These are phyloP conservation scores for Microplitis manilae DNA, from an alignment of 2,888 invertebrate species.

Conservation along the genomic window DNA sequence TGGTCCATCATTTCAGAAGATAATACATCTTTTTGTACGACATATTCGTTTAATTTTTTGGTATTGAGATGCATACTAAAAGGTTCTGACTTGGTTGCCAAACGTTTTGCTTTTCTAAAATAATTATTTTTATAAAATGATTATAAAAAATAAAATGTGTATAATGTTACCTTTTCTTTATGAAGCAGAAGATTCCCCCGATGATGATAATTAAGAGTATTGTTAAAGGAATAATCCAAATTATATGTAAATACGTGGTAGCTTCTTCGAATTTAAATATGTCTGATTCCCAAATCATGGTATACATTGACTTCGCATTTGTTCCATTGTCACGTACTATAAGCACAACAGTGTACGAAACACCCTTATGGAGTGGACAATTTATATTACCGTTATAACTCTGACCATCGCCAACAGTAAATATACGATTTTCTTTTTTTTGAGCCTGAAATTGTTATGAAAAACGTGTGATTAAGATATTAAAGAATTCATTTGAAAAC, in stretches of 20 bases:
- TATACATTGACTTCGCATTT: slow-evolving; percentile 27
- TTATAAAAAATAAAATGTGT: background rate
- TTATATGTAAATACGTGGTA: slow-evolving; percentile 30
- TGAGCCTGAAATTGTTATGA: slow-evolving; percentile 36
- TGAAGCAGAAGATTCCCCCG: slow-evolving; percentile 4
- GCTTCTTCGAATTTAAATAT: slow-evolving; percentile 44
- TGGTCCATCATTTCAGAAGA: background rate
- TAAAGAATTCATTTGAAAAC: slow-evolving; percentile 12
- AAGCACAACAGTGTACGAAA: slow-evolving; percentile 34
- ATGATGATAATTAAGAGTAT: slow-evolving; percentile 36
- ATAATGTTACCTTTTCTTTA: background rate
- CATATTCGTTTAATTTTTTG: background rate
- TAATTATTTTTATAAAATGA: too few species aligned
- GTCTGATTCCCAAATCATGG: slow-evolving; percentile 39
- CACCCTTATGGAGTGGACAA: slow-evolving; percentile 44
- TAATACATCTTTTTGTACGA: background rate
- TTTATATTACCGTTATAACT: slow-evolving; percentile 44
- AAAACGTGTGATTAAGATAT: background rate
- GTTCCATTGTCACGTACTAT: slow-evolving; percentile 47
- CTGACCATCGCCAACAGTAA: slow-evolving; percentile 53
- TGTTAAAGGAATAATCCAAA: slow-evolving; percentile 49
- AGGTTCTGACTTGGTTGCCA: background rate
- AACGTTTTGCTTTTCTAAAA: too few species aligned
- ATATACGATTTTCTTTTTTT: slow-evolving; percentile 37
- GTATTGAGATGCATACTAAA: background rate